A percentile compares a stretch with the other conserved stretches of the same genome.
Conservation (phyloP, 2,113 vertebrate genomes). For the Pheucticus melanocephalus region DNA sequence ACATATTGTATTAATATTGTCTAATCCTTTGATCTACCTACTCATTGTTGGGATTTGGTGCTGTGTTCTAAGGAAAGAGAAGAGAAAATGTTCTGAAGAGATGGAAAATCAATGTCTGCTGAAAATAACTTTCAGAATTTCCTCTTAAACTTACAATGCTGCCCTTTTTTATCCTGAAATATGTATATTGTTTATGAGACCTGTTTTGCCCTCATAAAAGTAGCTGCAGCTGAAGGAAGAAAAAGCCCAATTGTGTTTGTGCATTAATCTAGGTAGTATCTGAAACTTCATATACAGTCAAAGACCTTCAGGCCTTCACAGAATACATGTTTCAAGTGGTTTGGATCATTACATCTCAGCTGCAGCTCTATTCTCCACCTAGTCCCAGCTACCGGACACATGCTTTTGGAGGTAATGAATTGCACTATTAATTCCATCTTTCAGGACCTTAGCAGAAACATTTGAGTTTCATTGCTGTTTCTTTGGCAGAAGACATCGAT, state of each 20-base stretch:
- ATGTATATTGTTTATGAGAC: neutral
- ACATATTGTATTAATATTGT: too few relatives aligned
- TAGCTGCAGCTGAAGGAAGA: neutral
- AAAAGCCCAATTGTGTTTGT: neutral
- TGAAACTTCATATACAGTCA: conserved; percentile 48
- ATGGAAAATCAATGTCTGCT: neutral
- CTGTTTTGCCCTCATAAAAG: neutral
- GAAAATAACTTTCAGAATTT: neutral
- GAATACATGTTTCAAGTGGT: conserved; percentile 74
- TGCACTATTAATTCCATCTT: neutral
- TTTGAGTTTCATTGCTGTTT: neutral
- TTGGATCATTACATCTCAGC: conserved; percentile 74
- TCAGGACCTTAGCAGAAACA: neutral
- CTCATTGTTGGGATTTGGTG: neutral
- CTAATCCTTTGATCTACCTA: neutral
- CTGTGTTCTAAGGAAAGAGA: neutral
- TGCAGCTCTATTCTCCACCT: conserved; percentile 63
- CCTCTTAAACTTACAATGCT: neutral
- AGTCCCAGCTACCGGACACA: conserved; percentile 71
- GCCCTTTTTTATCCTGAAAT: neutral
- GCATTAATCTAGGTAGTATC: conserved; percentile 65
- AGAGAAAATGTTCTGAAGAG: neutral
- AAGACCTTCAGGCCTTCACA: conserved; percentile 73
- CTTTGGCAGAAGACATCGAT: neutral
- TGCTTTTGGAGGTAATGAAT: conserved; percentile 72